A percentile compares a stretch with the other conserved stretches of the same genome.
Conservation (phyloP, 2,113 vertebrate genomes). For the Ibidorhyncha struthersii region DNA sequence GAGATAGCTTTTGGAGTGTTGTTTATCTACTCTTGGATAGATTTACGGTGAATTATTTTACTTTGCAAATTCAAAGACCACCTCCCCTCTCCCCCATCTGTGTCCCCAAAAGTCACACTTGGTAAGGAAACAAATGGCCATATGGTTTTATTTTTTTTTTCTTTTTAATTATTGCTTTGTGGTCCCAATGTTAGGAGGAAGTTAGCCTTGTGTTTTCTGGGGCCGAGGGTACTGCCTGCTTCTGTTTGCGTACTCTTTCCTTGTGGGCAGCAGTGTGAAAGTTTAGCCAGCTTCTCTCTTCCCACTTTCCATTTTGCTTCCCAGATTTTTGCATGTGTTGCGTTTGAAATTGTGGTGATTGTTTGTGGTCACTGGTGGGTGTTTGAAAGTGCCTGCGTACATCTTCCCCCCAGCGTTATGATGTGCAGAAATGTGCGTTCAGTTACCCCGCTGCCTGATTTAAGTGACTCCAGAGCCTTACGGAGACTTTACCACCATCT, state of each 20-base stretch:
- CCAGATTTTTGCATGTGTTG: conserved; percentile 1
- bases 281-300: background rate
- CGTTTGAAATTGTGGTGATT: background rate
- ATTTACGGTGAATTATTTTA: background rate
- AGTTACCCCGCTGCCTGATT: conserved; percentile 42
- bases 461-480: conserved; percentile 49
- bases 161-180: background rate
- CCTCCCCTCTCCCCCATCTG: background rate
- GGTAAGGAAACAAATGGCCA: background rate
- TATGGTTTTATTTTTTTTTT: background rate
- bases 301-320: background rate
- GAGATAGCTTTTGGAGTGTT: background rate
- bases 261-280: background rate
- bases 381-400: background rate
- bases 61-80: background rate
- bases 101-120: background rate
- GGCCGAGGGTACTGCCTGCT: background rate
- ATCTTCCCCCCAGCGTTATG: conserved; percentile 18
- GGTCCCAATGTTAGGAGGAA: background rate
- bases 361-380: conserved; percentile 46
- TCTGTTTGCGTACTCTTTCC: background rate
- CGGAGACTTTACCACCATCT: conserved; percentile 28
- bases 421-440: conserved; percentile 43
- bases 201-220: background rate
- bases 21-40: background rate